Conservation (phyloP, 2,797 vertebrate species). For the Acrossocheilus fasciatus region DNA sequence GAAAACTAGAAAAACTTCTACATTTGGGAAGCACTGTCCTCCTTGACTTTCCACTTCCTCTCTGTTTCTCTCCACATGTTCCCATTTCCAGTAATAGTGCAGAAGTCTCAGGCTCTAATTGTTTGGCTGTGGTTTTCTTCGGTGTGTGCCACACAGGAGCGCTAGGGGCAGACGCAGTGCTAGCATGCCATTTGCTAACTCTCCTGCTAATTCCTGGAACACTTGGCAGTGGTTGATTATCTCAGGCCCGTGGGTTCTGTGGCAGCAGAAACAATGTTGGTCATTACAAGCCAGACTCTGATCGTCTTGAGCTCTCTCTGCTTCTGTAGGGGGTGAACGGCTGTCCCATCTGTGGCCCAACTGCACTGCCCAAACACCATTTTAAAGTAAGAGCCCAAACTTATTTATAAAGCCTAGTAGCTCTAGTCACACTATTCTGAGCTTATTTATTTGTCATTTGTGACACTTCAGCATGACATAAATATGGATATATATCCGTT, state of each 20-base stretch:
- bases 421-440: background rate
- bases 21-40: background rate
- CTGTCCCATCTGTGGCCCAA: slow-evolving; percentile 47
- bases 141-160: slow-evolving; percentile 33
- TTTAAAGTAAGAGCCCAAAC: slow-evolving; percentile 4
- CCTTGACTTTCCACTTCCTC: background rate
- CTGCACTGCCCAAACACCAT: slow-evolving; percentile 1
- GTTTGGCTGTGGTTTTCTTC: slow-evolving; percentile 41
- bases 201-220: slow-evolving; percentile 49
- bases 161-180: background rate
- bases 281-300: slow-evolving; percentile 46
- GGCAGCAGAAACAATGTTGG: slow-evolving; percentile 53
- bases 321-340: slow-evolving; percentile 28
- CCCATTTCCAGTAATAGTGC: slow-evolving; percentile 5
- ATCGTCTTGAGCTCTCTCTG: slow-evolving; percentile 27
- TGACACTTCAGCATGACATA: background rate
- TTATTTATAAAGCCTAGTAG: background rate
- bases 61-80: background rate
- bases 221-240: slow-evolving; percentile 56
- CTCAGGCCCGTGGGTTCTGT: slow-evolving; percentile 51
- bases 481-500: background rate
- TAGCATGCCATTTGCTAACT: slow-evolving; percentile 32
- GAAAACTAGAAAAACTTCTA: background rate
- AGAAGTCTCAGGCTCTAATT: slow-evolving; percentile 42
- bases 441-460: background rate